Evolutionary conservation across 2,797 vertebrate genomes (phyloP), one percentile per base, ranked within the genome.

Genomic region (Coluber constrictor): DNA sequence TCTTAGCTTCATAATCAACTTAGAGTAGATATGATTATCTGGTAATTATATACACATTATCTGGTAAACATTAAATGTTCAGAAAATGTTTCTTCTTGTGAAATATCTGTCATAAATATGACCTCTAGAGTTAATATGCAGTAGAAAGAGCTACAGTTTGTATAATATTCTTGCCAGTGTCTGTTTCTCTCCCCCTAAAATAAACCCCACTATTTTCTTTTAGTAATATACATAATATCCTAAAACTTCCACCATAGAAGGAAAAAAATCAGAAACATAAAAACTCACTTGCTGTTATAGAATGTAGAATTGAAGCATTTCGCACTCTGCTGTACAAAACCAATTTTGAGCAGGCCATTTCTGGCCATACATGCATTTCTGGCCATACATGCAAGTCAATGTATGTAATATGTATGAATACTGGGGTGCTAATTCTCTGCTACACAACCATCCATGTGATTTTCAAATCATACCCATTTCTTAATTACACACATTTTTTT

Each of bases 1-100:
- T 94, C 96, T 95, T 93, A 54, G 87, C 87, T 93, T 93, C 74
- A 16, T 93, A 95, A 96, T 93, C 94, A 96, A 91, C 15, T 51
- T 96, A n/a, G 90, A 54, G 79, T 91, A 63, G 43, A 70, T 83
- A 57, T 43, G 95, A 54, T 90, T 90, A 79, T 74, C 70, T 74
- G 32, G 70, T 37, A 37, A 66, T 70, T 70, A 70, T 23, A 83
- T 83, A 47, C 37, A 79, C 18, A 79, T 43, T 43, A 23, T 83
- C 37, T 83, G 74, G 18, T 47, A 83, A 83, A 47, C 37, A 83
- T 79, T 83, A 96, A 94, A 93, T 20, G 27, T 0, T 56, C 0
- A 70, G 91, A 90, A 93, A 92, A 70, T 93, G 70, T 88, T 90
- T 54, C 13, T 95, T 93, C 70, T 51, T 61, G 0, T 83, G 93